Conservation (phyloP, 2,797 vertebrate species). For the Telmatherina bonti region DNA sequence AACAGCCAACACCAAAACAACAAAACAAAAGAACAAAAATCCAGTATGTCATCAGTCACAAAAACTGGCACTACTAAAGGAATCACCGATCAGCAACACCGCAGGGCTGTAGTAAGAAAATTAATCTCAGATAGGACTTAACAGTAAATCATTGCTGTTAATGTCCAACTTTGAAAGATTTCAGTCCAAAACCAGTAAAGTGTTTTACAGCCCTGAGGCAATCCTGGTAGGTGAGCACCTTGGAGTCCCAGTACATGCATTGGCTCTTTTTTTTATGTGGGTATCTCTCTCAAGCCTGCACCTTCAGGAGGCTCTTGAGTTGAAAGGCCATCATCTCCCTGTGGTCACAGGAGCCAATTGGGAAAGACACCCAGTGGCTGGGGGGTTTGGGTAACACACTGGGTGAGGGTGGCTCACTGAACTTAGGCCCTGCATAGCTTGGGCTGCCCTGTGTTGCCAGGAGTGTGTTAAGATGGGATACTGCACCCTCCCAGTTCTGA, state of each 20-base stretch:
- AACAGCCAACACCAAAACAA: conserved; percentile 80
- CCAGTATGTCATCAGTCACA: conserved; percentile 77
- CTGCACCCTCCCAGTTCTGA: conserved; percentile 88
- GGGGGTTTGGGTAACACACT: conserved; percentile 97
- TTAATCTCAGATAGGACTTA: conserved; percentile 21
- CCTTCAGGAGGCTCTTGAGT: conserved; percentile 96
- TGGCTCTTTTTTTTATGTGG: conserved; percentile 57
- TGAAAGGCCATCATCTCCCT: conserved; percentile 97
- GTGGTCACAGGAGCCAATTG: conserved; percentile 90
- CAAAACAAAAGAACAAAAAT: conserved; percentile 76
- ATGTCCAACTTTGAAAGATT: conserved; percentile 21
- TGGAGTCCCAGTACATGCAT: conserved; percentile 60
- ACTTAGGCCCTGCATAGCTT: conserved; percentile 96
- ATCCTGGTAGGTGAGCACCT: conserved; percentile 70
- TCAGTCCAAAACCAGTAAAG: conserved; percentile 68
- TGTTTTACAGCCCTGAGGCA: conserved; percentile 72
- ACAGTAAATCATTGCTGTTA: conserved; percentile 43
- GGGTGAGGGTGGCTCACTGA: conserved; percentile 95
- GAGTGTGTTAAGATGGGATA: conserved; percentile 87
- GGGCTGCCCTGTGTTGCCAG: conserved; percentile 88
- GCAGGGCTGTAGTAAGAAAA: conserved; percentile 65
- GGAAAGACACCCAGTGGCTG: conserved; percentile 95
- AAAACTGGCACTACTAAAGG: conserved; percentile 61
- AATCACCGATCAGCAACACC: conserved; percentile 77
- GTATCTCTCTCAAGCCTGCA: conserved; percentile 88